Evolutionary conservation across 2,797 vertebrate species (phyloP).

Genomic region (Hephaestus fuliginosus): DNA sequence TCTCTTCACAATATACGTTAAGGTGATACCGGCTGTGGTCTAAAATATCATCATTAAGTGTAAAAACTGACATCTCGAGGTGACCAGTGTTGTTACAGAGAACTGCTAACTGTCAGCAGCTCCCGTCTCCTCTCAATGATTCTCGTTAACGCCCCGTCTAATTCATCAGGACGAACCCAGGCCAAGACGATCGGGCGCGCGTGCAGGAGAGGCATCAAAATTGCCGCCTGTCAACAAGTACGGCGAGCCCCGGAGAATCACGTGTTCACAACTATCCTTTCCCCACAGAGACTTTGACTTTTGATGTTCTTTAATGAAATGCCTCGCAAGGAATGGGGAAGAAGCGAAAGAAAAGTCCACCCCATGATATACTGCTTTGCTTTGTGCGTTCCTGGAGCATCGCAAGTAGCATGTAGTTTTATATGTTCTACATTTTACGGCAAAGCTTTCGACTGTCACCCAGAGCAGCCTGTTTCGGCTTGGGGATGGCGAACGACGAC

Average conservation of each 20-base stretch:
- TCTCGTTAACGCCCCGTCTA: slow-evolving; percentile 62
- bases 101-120: slow-evolving; percentile 29
- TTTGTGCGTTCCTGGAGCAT: too few species aligned
- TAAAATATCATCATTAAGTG: slow-evolving; percentile 16
- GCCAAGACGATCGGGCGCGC: neutral
- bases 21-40: neutral
- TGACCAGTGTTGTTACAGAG: slow-evolving; percentile 33
- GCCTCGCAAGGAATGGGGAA: neutral
- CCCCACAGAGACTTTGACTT: neutral
- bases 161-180: slow-evolving; percentile 32
- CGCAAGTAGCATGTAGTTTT: neutral
- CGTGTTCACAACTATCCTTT: slow-evolving; percentile 34
- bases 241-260: slow-evolving; percentile 39
- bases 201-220: slow-evolving; percentile 5
- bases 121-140: slow-evolving; percentile 22
- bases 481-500: neutral
- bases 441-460: neutral
- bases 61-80: neutral
- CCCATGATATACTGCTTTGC: too few species aligned
- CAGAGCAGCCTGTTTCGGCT: neutral
- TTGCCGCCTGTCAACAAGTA: slow-evolving; percentile 59
- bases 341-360: neutral
- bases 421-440: neutral
- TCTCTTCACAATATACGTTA: neutral
- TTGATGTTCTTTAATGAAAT: slow-evolving; percentile 7